Percentiles rank a stretch among this genome's conserved stretches.
Evolutionary conservation across 2,797 vertebrate species (phyloP).

Genomic region (Otus scops): DNA sequence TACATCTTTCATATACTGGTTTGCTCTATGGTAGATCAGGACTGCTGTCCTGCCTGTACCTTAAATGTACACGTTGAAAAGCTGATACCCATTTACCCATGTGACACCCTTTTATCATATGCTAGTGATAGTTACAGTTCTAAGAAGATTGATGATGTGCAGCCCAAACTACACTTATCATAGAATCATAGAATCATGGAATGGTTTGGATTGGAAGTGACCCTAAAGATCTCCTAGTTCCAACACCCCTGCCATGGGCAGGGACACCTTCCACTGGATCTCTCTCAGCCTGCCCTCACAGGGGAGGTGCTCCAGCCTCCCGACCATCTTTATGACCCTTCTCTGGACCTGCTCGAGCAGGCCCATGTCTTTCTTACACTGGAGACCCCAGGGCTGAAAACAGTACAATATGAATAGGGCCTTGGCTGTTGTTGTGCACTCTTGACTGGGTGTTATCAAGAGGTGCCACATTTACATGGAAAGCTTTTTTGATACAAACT

Average conservation of each 20-base stretch:
- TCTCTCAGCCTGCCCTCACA: too few relatives aligned
- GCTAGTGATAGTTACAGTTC: not conserved
- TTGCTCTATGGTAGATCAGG: not conserved
- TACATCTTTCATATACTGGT: not conserved
- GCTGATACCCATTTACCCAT: not conserved
- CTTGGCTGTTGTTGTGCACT: not conserved
- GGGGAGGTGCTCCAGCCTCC: too few relatives aligned
- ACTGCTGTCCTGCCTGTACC: not conserved
- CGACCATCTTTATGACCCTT: too few relatives aligned
- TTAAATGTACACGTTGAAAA: not conserved
- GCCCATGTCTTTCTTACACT: too few relatives aligned
- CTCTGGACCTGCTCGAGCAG: too few relatives aligned
- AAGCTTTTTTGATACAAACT: not conserved
- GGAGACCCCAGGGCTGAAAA: too few relatives aligned
- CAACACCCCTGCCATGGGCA: too few relatives aligned
- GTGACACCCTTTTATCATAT: not conserved
- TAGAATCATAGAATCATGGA: too few relatives aligned
- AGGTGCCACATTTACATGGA: not conserved
- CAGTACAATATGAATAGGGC: not conserved
- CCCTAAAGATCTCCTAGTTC: too few relatives aligned
- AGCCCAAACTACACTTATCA: not conserved
- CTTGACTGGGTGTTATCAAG: not conserved
- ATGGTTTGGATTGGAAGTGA: too few relatives aligned
- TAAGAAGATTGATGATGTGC: not conserved
- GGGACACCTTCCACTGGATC: too few relatives aligned